Base-by-base conservation (phyloP, 2,888 invertebrate species). In the Platerodrilus igneus region DNA sequence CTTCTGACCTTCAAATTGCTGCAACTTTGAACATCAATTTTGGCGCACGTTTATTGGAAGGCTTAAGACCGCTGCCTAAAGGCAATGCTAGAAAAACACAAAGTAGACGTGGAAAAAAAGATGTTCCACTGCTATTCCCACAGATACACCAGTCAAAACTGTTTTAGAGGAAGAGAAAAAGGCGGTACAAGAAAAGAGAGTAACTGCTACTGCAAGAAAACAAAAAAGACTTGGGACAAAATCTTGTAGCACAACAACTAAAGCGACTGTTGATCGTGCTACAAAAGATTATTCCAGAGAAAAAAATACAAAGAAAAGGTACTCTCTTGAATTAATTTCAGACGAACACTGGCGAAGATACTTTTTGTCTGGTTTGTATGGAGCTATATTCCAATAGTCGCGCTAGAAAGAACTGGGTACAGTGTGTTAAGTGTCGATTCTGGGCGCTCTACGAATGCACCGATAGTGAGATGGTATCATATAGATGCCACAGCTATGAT, bases 111-210 rank as follows among this genome's bases (percentile, higher is more conserved):
- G 7, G 19, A 19, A 20, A 31, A 31, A 31, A 31, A 31, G 20
- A 21, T 14, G 20, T 20, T 21, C 19, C 19, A 31, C 19, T 31
- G 31, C 20, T 10, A 31, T 31, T 19, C 14, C 20, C 11, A 31
- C 20, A 31, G 31, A 20, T n/a, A 31, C 20, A 10, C 20, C 31
- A 9, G 20, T 31, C 19, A 9, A 31, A 11, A 13, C 19, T 11
- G 31, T 4, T 19, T 20, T 31, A 21, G 11, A 19, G 13, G 10
- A 31, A 31, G 31, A 31, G 14, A 19, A 31, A 31, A 11, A 20
- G n/a, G 10, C 21, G 11, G 20, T 4, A 14, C 31, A 31, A 10
- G 11, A 31, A n/a, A 13, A n/a, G n/a, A n/a, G n/a, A n/a, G n/a
- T n/a, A n/a, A n/a, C n/a, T n/a, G n/a, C n/a, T n/a, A n/a, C n/a